phyloP scores from a whole-genome alignment of 2,797 vertebrate genomes.

The Cetoscarus ocellatus region DNA sequence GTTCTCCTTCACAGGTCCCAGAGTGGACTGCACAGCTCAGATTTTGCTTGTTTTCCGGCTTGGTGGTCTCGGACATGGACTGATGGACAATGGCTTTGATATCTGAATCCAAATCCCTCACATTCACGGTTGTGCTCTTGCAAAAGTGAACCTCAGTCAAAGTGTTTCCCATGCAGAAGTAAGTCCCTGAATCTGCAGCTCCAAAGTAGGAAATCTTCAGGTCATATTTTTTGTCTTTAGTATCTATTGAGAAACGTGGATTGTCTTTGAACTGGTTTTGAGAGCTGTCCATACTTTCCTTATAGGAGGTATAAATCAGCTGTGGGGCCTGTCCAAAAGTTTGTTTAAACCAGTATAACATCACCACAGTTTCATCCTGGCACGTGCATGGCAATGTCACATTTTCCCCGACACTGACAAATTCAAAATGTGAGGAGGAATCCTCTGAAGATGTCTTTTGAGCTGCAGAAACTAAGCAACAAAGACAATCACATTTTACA shows the following conservation, averaged over 20 bases:
- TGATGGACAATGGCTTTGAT: conserved; percentile 32
- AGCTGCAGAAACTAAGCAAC: conserved; percentile 15
- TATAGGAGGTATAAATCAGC: conserved; percentile 31
- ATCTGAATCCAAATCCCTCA: conserved; percentile 2
- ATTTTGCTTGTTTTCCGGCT: no score
- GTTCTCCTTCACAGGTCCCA: not conserved
- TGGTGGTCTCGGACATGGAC: conserved; percentile 12
- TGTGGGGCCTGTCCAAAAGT: conserved; percentile 26
- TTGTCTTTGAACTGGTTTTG: not conserved
- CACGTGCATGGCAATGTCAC: conserved; percentile 41
- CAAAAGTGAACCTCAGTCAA: conserved; percentile 24
- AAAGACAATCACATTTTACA: not conserved
- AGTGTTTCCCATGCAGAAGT: conserved; percentile 36
- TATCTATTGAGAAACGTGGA: conserved; percentile 9
- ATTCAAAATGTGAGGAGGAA: not conserved
- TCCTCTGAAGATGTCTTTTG: not conserved
- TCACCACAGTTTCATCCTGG: not conserved
- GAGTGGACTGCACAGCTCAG: not conserved
- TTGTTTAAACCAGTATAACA: conserved; percentile 61
- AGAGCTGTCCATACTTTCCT: not conserved
- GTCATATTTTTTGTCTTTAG: not conserved
- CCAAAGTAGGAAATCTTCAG: conserved; percentile 34
- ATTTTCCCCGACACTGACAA: conserved; percentile 8
- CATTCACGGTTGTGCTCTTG: not conserved
- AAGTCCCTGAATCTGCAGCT: conserved; percentile 50